Evolutionary conservation across 1,140 invertebrate genomes (phyloP), one percentile per base, ranked within the genome.

Genomic region (Globodera ellingtonae): DNA sequence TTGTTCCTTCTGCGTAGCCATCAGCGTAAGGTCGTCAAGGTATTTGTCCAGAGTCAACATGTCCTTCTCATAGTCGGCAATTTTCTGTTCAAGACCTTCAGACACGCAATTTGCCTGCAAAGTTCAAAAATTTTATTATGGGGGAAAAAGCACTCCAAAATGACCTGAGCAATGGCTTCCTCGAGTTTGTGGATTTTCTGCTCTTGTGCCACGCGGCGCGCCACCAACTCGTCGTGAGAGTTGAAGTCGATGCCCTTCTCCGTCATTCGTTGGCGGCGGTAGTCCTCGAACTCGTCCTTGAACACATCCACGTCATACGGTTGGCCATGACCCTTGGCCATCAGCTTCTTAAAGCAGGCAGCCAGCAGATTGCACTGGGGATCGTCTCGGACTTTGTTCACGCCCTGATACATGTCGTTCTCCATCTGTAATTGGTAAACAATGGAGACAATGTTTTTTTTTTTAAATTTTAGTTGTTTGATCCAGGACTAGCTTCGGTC

Each of bases 281-380:
- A 81, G 8, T 46, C 59, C 15, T 80, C 73, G n/a, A 80, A 66
- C 44, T 78, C 79, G 10, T 62, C 35, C 6, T 48, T 62, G 47
- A 80, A 80, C 18, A 48, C 3, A 0, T 7, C 6, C 67, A 59
- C 21, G 46, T 50, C 24, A 8, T 10, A 70, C 13, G 56, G 13
- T 18, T 76, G 75, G 52, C 6, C 44, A 18, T 15, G 62, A 13
- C 75, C 62, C 67, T 76, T 48, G 47, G 56, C 6, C 56, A 18
- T 6, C 3, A 13, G 18, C 35, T 75, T 73, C 62, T 80, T 80
- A 9, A 73, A 80, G 69, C 79, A 81, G 4, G 80, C 66, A 24
- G 59, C 50, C 21, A 81, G n/a, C n/a, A 81, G 56, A 24, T 67
- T 21, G 79, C 72, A 81, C 72, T 79, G 52, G n/a, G 52, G 69